Evolutionary conservation across 2,113 vertebrate genomes (phyloP), one percentile per base, ranked within the genome.

Genomic region (Callithrix jacchus): DNA sequence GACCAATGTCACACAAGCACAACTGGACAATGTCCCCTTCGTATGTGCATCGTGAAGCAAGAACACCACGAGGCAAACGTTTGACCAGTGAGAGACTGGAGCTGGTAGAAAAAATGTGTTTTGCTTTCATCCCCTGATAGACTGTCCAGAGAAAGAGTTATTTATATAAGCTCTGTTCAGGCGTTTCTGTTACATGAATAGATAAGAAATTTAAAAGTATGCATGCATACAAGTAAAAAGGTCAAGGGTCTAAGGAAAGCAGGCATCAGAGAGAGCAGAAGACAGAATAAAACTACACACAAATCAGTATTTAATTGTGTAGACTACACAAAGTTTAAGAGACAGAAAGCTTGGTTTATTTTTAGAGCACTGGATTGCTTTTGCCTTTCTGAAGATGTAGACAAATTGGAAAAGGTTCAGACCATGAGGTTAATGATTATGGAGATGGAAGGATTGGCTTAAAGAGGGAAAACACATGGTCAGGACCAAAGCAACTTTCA

Each of bases 41-140:
- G 3, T 0, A 35, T 27, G 12, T 13, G 47, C 32, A 4, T 47
- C 18, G 0, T 18, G 4, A 9, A 42, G 42, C 66, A 27, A 13
- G 11, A 3, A 66, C 0, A 32, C 6, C 32, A 9, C 1, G 0
- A 79, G 13, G 49, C 40, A 40, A 25, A 16, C 0, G 0, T n/a
- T 45, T 32, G 71, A 10, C 17, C 17, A 27, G 5, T 0, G 5
- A 27, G 11, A 58, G 12, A 18, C 13, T 4, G 1, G 12, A 81
- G 10, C 11, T 12, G 2, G 18, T 13, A 23, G n/a, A 86, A 23
- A 23, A 82, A 32, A 30, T 35, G 27, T 64, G 18, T n/a, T 54
- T 81, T n/a, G 7, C 71, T 35, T 83, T 35, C 18, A 10, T 27
- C 13, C 13, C 23, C 37, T 21, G 47, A 27, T 4, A 52, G 14